Base-by-base conservation (phyloP, 1,140 invertebrate species). In the Akabosia matsudoensis region DNA sequence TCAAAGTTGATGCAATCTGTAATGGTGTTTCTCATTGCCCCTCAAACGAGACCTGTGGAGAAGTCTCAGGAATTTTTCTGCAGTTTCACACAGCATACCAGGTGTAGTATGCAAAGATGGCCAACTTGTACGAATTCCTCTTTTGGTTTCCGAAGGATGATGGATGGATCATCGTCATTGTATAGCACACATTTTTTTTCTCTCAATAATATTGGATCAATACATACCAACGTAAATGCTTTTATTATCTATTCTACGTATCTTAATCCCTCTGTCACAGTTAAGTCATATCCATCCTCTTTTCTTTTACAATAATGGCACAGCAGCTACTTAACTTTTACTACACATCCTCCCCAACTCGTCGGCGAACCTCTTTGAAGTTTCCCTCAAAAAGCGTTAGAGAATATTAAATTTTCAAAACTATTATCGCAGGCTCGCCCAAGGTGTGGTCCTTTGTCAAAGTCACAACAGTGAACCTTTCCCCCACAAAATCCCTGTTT, bases 371-470 rank as follows among this genome's bases (percentile, higher is more conserved):
- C 31, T 30, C 61, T 67, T 67, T 67, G 24, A 67, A 31, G 26
- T 67, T 3, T 4, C 26, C n/a, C 26, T 67, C 61, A 67, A 13
- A 22, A 67, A 28, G 61, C 61, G 61, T 67, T 67, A 67, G 61
- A 67, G 61, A 67, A 67, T 67, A 67, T 67, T 67, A 67, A 67
- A 67, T 67, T 67, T 67, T 67, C 61, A 28, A 67, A 67, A 28
- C 61, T 67, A 67, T 67, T 67, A 67, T 67, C 61, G 31, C 61
- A 67, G 28, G 61, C 61, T 67, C 61, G 61, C 61, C 61, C 61
- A 67, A 67, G 61, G 61, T 67, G 61, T 67, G 61, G 61, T 67
- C 30, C 61, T 67, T 67, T 67, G 61, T 67, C 61, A 67, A 67
- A 67, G 54, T 67, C 61, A 4, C 61, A 30, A 67, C 31, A 7